phyloP scores from a whole-genome alignment of 2,113 vertebrate species.

The Capreolus pygargus region DNA sequence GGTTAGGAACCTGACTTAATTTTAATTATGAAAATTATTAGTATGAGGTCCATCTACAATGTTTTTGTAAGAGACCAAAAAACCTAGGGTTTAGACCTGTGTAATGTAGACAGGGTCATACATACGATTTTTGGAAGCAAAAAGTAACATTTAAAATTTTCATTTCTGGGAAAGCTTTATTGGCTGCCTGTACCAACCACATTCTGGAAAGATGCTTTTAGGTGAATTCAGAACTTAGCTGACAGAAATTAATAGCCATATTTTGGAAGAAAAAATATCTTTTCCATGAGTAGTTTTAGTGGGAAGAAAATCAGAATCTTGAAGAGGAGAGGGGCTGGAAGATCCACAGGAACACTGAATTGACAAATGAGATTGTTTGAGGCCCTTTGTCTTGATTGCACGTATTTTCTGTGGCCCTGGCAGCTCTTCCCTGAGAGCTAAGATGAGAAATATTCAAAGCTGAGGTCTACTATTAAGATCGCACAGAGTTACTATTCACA shows the following conservation, averaged over 20 bases:
- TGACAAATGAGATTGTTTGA: background rate
- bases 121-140: background rate
- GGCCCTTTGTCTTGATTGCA: background rate
- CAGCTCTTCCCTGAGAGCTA: background rate
- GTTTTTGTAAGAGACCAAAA: background rate
- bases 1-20: background rate
- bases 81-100: background rate
- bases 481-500: accelerated
- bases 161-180: background rate
- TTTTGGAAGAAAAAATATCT: background rate
- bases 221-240: background rate
- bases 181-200: background rate
- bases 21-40: background rate
- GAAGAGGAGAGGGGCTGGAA: background rate
- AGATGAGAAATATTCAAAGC: background rate
- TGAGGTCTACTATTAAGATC: background rate
- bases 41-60: background rate
- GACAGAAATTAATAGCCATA: background rate
- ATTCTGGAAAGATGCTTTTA: background rate
- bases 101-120: background rate
- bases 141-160: background rate
- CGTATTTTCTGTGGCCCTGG: background rate
- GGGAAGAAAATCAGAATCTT: background rate
- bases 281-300: background rate
- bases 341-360: background rate